A percentile compares a stretch with the other conserved stretches of the same genome.
Conservation (phyloP, 2,113 vertebrate species). For the Balaenoptera acutorostrata region DNA sequence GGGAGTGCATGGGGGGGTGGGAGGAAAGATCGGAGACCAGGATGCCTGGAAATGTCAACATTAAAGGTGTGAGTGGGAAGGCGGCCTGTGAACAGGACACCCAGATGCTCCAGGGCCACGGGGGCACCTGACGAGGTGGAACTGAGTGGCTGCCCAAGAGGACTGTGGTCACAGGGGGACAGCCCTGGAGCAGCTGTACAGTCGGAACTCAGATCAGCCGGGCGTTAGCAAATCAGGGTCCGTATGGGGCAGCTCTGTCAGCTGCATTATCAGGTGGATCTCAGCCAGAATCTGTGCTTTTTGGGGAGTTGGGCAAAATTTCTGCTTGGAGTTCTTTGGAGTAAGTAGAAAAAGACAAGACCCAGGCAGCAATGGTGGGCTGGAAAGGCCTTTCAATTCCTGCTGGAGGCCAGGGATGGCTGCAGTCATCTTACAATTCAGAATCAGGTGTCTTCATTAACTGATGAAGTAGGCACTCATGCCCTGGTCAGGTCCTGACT, state of each 20-base stretch:
- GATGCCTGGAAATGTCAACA: background rate
- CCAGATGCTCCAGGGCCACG: background rate
- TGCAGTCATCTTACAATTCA: slow-evolving; percentile 26
- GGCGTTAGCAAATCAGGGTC: background rate
- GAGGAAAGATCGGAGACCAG: background rate
- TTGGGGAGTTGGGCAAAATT: background rate
- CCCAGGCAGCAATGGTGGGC: background rate
- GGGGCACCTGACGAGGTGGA: background rate
- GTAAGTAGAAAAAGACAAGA: background rate
- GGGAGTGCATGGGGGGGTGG: background rate
- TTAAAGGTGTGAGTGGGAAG: background rate
- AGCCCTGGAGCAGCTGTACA: fast-evolving
- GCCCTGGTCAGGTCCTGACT: slow-evolving; percentile 58
- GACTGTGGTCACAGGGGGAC: too few relatives aligned
- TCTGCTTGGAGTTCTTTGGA: background rate
- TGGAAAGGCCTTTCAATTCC: background rate
- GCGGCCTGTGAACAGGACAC: background rate
- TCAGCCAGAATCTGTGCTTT: background rate
- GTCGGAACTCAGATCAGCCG: fast-evolving
- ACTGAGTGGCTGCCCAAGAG: background rate
- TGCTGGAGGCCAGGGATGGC: background rate
- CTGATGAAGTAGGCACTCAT: slow-evolving; percentile 53
- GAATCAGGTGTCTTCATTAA: slow-evolving; percentile 30
- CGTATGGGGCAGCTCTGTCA: fast-evolving
- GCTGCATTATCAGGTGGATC: background rate